Base-by-base conservation (phyloP, 1,140 invertebrate genomes). In the Stegodyphus dumicola region DNA sequence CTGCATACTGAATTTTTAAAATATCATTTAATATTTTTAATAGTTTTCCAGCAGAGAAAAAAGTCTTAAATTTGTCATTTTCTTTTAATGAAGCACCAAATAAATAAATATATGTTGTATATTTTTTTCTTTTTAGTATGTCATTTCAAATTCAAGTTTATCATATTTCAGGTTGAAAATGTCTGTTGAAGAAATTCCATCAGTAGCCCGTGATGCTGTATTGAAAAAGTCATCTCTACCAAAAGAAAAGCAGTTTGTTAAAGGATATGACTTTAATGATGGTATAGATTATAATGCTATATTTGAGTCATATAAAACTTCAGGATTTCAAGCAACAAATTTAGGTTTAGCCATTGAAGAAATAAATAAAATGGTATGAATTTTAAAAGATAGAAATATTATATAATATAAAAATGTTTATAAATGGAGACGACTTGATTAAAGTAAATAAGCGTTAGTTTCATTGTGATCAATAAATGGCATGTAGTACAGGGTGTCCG, bases 261-360 rank as follows among this genome's bases (percentile, higher is more conserved):
- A 86, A 86, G 95, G 95, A 15, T 99, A 98, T 91, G 95, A 99
- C 89, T 99, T 97, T 92, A 97, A 98, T 89, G 92, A 95, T 88
- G 97, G 97, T 9, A 91, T 99, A 33, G 93, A 99, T 90, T 98
- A 98, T 90, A 92, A 95, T 87, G 93, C 94, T 89, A 90, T 99
- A 18, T 92, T 99, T 6, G 90, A 95, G 84, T 94, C 94, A 33
- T 99, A 96, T 90, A 90, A 92, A 70, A 92, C 93, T 77, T 95
- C 94, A 66, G 98, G 98, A 69, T 99, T 99, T 90, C 98, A 99
- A 93, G 97, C 98, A 1, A 98, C 97, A 0, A 97, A 95, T 92
- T 96, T 99, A 91, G 97, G 96, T 0, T 91, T 94, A 89, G 96
- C 97, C 11, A 94, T 99, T 1, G 92, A 95, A 77, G 96, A 98